Conservation (phyloP, 2,797 vertebrate species). For the Urophycis tenuis region DNA sequence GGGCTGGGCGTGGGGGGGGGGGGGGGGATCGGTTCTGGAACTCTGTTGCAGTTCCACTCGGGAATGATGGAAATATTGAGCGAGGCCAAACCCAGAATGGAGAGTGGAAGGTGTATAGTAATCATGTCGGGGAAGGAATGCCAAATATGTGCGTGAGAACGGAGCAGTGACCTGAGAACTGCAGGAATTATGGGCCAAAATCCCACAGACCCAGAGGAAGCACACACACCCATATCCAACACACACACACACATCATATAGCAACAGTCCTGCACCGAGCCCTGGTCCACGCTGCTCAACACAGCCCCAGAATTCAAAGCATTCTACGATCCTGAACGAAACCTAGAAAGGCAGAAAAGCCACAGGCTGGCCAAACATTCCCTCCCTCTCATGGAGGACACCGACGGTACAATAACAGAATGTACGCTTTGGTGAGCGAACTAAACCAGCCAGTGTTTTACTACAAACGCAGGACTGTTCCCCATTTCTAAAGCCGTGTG, state of each 20-base stretch:
- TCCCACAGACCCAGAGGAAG: conserved; percentile 79
- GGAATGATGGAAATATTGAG: conserved; percentile 75
- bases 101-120: conserved; percentile 78
- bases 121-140: conserved; percentile 77
- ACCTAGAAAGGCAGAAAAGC: conserved; percentile 45
- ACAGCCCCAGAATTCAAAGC: conserved; percentile 57
- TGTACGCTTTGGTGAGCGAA: conserved; percentile 11
- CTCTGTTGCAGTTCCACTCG: conserved; percentile 62
- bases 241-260: conserved; percentile 58
- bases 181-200: conserved; percentile 77
- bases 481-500: neutral
- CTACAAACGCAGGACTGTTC: conserved; percentile 16
- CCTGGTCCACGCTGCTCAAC: conserved; percentile 59
- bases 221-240: conserved; percentile 70
- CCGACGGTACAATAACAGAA: conserved; percentile 36
- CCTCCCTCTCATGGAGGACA: conserved; percentile 25
- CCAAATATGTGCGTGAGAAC: conserved; percentile 79
- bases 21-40: conserved; percentile 64
- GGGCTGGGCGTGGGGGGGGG: conserved; percentile 48
- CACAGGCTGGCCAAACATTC: conserved; percentile 31
- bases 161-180: conserved; percentile 76
- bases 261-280: conserved; percentile 63
- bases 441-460: conserved; percentile 11
- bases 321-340: conserved; percentile 48
- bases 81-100: conserved; percentile 73